Conservation (phyloP, 2,113 vertebrate genomes). For the Anseranas semipalmata region DNA sequence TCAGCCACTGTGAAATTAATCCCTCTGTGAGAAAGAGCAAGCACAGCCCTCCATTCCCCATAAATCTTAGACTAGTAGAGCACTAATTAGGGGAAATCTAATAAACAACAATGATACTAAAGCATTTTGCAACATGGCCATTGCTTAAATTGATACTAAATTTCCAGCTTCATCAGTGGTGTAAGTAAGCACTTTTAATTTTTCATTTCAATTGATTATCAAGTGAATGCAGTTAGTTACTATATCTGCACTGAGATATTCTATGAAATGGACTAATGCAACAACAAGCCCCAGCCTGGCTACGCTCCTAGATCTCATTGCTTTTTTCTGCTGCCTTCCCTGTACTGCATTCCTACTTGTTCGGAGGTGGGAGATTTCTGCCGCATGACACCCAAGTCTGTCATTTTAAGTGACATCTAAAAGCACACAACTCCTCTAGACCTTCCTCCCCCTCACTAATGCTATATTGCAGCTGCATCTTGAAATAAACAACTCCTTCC, state of each 20-base stretch:
- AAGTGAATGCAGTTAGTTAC: not conserved
- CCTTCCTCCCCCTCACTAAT: not conserved
- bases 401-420: not conserved
- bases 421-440: not conserved
- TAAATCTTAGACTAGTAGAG: not conserved
- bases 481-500: not conserved
- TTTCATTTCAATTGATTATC: not conserved
- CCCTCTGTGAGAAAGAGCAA: not conserved
- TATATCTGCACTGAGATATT: not conserved
- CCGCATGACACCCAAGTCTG: not conserved
- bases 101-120: not conserved
- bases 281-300: not conserved
- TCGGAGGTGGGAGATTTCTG: not conserved
- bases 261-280: not conserved
- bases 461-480: not conserved
- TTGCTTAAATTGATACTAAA: not conserved
- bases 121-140: not conserved
- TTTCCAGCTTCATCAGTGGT: not conserved
- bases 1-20: not conserved
- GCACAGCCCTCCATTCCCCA: not conserved
- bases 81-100: not conserved
- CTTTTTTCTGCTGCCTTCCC: not conserved
- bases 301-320: no score
- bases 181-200: not conserved
- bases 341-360: not conserved